These are phyloP conservation scores for Otolemur crassicaudatus DNA, from an alignment of 2,797 vertebrate genomes.

Conservation along the genomic window DNA sequence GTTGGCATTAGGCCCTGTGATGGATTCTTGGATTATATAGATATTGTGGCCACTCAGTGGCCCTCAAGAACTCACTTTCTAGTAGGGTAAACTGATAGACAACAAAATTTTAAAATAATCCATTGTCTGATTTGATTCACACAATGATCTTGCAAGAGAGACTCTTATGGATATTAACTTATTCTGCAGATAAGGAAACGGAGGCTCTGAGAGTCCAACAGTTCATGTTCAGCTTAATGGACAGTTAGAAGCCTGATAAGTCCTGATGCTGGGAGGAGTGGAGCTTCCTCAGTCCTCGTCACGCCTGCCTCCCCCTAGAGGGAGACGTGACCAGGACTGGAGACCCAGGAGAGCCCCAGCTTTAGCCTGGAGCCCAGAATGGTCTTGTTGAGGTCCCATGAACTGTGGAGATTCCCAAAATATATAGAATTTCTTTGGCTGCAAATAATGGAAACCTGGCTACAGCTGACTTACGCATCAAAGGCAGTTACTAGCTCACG, in stretches of 20 bases:
- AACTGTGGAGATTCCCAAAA: background rate
- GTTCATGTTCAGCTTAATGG: background rate
- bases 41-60: background rate
- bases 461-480: background rate
- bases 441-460: background rate
- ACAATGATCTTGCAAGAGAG: background rate
- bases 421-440: background rate
- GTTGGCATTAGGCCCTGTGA: background rate
- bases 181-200: conserved; percentile 25
- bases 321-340: background rate
- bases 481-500: background rate
- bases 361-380: background rate
- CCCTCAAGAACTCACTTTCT: conserved; percentile 27
- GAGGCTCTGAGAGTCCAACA: background rate
- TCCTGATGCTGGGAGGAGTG: background rate
- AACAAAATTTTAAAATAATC: conserved; percentile 43
- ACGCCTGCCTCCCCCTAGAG: background rate
- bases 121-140: conserved; percentile 46
- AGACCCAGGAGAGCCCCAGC: background rate
- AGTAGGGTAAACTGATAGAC: background rate
- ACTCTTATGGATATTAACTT: background rate
- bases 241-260: background rate
- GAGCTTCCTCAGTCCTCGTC: background rate
- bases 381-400: background rate
- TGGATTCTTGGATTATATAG: background rate